phyloP scores from a whole-genome alignment of 2,888 invertebrate species.

The Eristalinus aeneus region DNA sequence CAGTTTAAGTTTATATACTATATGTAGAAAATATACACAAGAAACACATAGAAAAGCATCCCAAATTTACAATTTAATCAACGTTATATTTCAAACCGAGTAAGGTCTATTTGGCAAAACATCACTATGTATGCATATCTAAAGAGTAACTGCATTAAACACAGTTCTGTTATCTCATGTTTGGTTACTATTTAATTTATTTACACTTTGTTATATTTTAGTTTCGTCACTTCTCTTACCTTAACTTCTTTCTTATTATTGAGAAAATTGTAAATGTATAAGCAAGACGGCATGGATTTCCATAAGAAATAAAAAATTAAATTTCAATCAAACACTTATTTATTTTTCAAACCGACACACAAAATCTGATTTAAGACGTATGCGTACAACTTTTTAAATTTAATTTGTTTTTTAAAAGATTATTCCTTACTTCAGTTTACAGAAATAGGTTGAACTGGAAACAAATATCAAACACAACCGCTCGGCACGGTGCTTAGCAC shows the following conservation, averaged over 20 bases:
- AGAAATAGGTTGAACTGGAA: not conserved
- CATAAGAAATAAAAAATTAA: not conserved
- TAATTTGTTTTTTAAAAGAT: too few relatives aligned
- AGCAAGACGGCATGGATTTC: not conserved
- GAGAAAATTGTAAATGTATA: not conserved
- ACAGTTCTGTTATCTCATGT: too few relatives aligned
- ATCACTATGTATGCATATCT: too few relatives aligned
- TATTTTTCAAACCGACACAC: not conserved
- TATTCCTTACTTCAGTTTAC: not conserved
- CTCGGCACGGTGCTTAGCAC: slow-evolving; percentile 81
- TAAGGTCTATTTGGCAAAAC: too few relatives aligned
- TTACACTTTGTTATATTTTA: not conserved
- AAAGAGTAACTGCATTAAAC: too few relatives aligned
- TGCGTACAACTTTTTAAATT: not conserved
- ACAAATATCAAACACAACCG: slow-evolving; percentile 76
- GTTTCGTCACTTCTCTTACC: not conserved
- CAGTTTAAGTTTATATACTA: too few relatives aligned
- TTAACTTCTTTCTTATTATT: not conserved
- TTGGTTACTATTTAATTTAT: not conserved
- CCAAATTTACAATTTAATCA: too few relatives aligned
- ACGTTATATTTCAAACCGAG: too few relatives aligned
- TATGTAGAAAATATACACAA: too few relatives aligned
- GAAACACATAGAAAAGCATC: too few relatives aligned
- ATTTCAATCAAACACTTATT: not conserved
- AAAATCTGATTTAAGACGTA: not conserved